A percentile compares a stretch with the other conserved stretches of the same genome.
These are phyloP conservation scores for Neomonachus schauinslandi DNA, from an alignment of 2,113 vertebrate genomes.

Conservation along the genomic window DNA sequence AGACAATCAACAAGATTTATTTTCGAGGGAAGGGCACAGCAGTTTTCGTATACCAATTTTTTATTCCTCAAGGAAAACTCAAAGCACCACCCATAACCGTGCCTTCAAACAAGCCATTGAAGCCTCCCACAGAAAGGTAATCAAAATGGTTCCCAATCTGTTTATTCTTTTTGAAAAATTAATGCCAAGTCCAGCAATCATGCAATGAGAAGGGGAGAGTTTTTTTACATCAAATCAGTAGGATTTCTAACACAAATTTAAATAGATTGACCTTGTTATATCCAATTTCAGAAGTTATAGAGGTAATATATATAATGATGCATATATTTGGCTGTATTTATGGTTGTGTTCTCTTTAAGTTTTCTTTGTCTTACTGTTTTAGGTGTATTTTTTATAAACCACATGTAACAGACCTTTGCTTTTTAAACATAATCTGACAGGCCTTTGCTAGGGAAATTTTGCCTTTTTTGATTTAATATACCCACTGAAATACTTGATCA, in stretches of 20 bases:
- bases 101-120: slow-evolving; percentile 87
- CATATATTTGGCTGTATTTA: neutral
- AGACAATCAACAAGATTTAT: rapidly evolving
- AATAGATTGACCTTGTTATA: neutral
- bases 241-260: neutral
- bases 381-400: neutral
- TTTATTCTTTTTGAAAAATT: neutral
- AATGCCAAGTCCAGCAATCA: neutral
- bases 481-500: neutral
- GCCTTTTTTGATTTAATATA: neutral
- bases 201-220: neutral
- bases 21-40: rapidly evolving
- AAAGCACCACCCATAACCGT: neutral
- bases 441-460: neutral
- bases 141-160: neutral
- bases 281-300: neutral
- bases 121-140: slow-evolving; percentile 90
- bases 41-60: slow-evolving; percentile 77
- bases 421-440: neutral
- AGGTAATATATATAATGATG: neutral
- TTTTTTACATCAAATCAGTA: neutral
- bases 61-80: neutral
- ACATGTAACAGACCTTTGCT: neutral
- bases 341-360: neutral
- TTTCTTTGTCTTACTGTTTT: neutral